These are phyloP conservation scores for Pedionomus torquatus DNA, from an alignment of 2,113 vertebrate genomes.

Conservation along the genomic window DNA sequence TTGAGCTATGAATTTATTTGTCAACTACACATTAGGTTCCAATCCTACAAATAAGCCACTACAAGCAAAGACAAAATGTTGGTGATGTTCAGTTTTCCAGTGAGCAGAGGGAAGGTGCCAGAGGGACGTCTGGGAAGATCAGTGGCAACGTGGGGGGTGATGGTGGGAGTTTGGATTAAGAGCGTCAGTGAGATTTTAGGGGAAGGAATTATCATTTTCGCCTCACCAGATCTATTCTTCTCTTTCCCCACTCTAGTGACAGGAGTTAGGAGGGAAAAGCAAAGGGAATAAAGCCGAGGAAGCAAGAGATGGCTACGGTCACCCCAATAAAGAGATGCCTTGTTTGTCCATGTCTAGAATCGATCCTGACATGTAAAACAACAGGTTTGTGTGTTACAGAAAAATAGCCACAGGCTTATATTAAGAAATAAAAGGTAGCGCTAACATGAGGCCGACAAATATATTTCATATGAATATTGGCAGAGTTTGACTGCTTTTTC, in stretches of 20 bases:
- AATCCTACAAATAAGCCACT: not conserved
- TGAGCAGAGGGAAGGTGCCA: not conserved
- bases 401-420: not conserved
- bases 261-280: not conserved
- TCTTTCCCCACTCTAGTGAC: not conserved
- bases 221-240: not conserved
- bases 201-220: not conserved
- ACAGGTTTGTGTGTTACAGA: not conserved
- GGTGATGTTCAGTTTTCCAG: not conserved
- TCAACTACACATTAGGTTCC: not conserved
- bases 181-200: not conserved
- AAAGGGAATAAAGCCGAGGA: not conserved
- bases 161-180: not conserved
- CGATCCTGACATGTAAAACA: not conserved
- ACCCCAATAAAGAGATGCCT: not conserved
- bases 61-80: not conserved
- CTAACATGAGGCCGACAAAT: not conserved
- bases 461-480: not conserved
- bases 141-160: not conserved
- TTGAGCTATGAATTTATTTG: not conserved
- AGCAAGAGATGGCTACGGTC: not conserved
- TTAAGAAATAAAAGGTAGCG: not conserved
- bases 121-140: not conserved
- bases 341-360: not conserved
- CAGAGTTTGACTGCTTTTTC: not conserved